Percentiles rank a stretch among this genome's conserved stretches.
These are phyloP conservation scores for Pogonophryne albipinna DNA, from an alignment of 2,797 vertebrate genomes.

Conservation along the genomic window DNA sequence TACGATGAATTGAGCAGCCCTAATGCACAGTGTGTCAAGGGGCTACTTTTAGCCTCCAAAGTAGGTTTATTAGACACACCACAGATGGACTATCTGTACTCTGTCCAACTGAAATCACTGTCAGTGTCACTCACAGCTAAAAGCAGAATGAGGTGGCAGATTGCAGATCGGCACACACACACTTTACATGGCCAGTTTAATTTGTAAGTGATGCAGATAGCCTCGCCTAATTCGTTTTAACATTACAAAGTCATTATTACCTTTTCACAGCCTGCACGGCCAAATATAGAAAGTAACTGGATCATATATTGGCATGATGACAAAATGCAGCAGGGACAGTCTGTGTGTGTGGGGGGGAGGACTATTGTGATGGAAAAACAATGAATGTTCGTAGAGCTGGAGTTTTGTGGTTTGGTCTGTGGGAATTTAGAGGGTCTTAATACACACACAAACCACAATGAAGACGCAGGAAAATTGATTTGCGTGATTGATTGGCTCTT, in stretches of 20 bases:
- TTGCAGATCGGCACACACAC: slow-evolving; percentile 44
- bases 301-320: slow-evolving; percentile 4
- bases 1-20: too few species aligned
- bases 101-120: slow-evolving; percentile 60
- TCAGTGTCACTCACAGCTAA: slow-evolving; percentile 64
- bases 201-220: slow-evolving; percentile 47
- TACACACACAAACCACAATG: neutral
- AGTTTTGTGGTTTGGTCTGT: neutral
- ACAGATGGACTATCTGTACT: slow-evolving; percentile 68
- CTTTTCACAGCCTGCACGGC: slow-evolving; percentile 33
- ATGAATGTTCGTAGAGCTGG: neutral
- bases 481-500: too few species aligned
- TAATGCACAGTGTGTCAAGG: slow-evolving; percentile 28
- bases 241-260: slow-evolving; percentile 47
- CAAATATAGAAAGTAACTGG: slow-evolving; percentile 39
- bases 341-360: neutral
- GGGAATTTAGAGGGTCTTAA: neutral
- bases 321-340: neutral
- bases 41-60: slow-evolving; percentile 41
- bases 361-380: neutral
- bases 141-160: slow-evolving; percentile 52
- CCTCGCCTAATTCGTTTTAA: slow-evolving; percentile 36
- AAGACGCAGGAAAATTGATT: neutral
- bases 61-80: slow-evolving; percentile 64
- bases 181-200: slow-evolving; percentile 31